Evolutionary conservation across 2,888 invertebrate species (phyloP), one percentile per base, ranked within the genome.

Genomic region (Pecten maximus): DNA sequence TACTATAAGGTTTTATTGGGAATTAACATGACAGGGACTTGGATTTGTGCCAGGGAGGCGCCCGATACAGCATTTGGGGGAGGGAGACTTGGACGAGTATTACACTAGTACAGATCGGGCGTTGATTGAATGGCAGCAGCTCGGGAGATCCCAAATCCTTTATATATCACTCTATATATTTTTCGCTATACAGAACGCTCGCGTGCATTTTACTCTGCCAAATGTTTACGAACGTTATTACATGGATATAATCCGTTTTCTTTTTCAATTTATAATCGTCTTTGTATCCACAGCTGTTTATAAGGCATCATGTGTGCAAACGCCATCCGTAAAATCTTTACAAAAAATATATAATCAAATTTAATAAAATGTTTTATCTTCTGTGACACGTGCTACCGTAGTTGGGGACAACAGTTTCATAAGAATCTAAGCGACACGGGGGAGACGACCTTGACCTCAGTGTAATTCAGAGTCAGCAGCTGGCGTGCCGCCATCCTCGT

Each of bases 21-120:
- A 74, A 74, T 74, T 74, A 74, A 74, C 74, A 74, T 74, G 74
- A 74, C 74, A 74, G 74, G 28, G 74, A 15, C 35, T 74, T 35
- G 74, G 74, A 28, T 35, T 74, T 35, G 74, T 10, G 74, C 74
- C 74, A 74, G 23, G 16, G 28, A 74, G 74, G 74, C 35, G 74
- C 35, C 74, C 35, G 35, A 74, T 74, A n/a, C 23, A 74, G 74
- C 74, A 10, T 28, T 6, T 8, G 35, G 74, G 74, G 35, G 74
- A 15, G 74, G 2, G 35, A 35, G 74, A n/a, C n/a, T n/a, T n/a
- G n/a, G 35, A 74, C 23, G 74, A 15, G 35, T 2, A 35, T 28
- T 74, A 35, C 74, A 74, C 74, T 35, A 28, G 23, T 35, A 35
- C 74, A 74, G 8, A 74, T 74, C 28, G 23, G 28, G 35, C 16